These are phyloP conservation scores for Drosophila hydei DNA, from an alignment of 1,140 invertebrate genomes.

Conservation along the genomic window DNA sequence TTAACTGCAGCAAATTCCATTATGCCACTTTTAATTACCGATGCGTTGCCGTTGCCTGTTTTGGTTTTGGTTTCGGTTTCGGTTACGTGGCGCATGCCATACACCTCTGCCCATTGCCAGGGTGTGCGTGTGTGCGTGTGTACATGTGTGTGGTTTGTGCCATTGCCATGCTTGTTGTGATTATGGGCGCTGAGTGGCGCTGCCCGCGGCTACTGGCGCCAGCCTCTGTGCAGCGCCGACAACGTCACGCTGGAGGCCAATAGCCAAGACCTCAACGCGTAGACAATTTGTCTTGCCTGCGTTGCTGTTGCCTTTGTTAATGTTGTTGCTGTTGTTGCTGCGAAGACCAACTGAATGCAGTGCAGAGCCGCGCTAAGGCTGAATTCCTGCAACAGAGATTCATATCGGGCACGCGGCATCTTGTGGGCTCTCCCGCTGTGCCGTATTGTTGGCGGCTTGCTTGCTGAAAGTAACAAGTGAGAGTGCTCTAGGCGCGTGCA, in stretches of 20 bases:
- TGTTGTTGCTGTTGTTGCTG: conserved; percentile 34
- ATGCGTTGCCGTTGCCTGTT: conserved; percentile 62
- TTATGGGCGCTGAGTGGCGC: conserved; percentile 72
- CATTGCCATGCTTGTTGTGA: conserved; percentile 54
- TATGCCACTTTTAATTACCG: conserved; percentile 64
- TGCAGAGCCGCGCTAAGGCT: conserved; percentile 7
- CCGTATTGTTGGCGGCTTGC: conserved; percentile 29
- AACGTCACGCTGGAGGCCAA: conserved; percentile 77
- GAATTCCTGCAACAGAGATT: conserved; percentile 17
- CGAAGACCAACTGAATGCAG: conserved; percentile 34
- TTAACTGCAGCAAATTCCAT: conserved; percentile 47
- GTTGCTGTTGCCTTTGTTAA: conserved; percentile 33
- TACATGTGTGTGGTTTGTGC: conserved; percentile 40
- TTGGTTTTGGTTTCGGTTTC: conserved; percentile 60
- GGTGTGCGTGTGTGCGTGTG: conserved; percentile 15
- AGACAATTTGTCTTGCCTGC: conserved; percentile 78
- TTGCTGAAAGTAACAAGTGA: conserved; percentile 39
- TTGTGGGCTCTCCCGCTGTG: conserved; percentile 52
- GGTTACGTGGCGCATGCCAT: conserved; percentile 73
- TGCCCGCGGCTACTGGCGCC: conserved; percentile 56
- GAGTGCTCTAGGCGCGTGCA: neutral
- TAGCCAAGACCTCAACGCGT: conserved; percentile 79
- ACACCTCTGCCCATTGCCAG: conserved; percentile 59
- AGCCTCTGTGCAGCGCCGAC: conserved; percentile 58
- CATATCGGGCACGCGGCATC: conserved; percentile 24